Evolutionary conservation across 2,797 vertebrate species (phyloP), one percentile per base, ranked within the genome.

Genomic region (Sebastes cheni): DNA sequence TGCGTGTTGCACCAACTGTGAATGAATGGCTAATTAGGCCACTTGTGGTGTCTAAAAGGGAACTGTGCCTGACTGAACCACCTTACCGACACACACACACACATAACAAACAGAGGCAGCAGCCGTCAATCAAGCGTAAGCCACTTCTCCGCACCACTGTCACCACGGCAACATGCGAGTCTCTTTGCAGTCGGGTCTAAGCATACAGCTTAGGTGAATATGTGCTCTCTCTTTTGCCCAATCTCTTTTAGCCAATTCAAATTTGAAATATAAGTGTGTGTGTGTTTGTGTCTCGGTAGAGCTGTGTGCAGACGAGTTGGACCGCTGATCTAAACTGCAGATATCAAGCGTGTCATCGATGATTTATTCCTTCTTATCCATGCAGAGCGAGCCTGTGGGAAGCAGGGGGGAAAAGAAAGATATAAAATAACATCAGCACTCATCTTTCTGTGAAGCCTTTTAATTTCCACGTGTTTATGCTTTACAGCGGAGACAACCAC

Each of bases 11-110:
- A 58, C 73, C 62, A 42, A 86, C 80, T 85, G 86, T 67, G 60
- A 87, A 46, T 82, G 75, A 81, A 81, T 80, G 82, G 54, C 13
- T 89, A 88, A 88, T 90, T 81, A 83, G 74, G 65, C 75, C 80
- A 86, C 86, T 83, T 72, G 80, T 80, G 71, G 39, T 55, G 72
- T 75, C 71, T 81, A 39, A 91, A 86, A 77, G 73, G 82, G 80
- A 89, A 89, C 66, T 9, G 20, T 39, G 85, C 67, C 71, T 69
- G 75, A 83, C 27, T 84, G 80, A 83, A 64, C 34, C 55, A 62
- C 55, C 39, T 52, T 5, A 70, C 11, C 75, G 20, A 77, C 52
- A 62, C 68, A 78, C 27, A 25, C 32, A 69, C 67, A 64, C 56
- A 69, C 77, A 69, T 42, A 66, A 73, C 71, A 81, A 71, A 75